Evolutionary conservation across 2,888 invertebrate genomes (phyloP).

Genomic region (Spodoptera littoralis): DNA sequence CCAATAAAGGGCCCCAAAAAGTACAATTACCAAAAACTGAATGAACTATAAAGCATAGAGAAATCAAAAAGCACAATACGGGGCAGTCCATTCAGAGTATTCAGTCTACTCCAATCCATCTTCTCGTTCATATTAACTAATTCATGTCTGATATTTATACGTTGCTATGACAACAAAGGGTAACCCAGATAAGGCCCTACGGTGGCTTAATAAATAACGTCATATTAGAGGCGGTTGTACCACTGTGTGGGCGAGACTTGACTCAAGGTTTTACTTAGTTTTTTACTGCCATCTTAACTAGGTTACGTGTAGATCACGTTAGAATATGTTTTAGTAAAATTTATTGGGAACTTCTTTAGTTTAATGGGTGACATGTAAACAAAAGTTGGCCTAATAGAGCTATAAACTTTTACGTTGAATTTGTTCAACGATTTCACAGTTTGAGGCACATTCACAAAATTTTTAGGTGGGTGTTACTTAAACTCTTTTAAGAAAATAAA

Average conservation of each 20-base stretch:
- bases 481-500: too few species aligned
- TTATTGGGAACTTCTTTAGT: constrained; percentile 36
- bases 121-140: constrained; percentile 73
- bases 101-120: constrained; percentile 66
- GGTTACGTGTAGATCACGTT: constrained; percentile 49
- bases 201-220: constrained; percentile 79
- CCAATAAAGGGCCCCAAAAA: too few species aligned
- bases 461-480: too few species aligned
- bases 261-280: constrained; percentile 49
- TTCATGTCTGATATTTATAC: constrained; percentile 74
- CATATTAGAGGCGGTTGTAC: constrained; percentile 78
- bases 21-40: not conserved
- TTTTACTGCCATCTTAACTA: constrained; percentile 53
- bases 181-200: constrained; percentile 75
- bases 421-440: too few species aligned
- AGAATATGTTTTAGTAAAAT: constrained; percentile 28
- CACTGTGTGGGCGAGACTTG: constrained; percentile 63
- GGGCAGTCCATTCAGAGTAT: constrained; percentile 66
- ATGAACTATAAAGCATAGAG: constrained; percentile 5
- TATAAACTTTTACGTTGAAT: constrained; percentile 4
- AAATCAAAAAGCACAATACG: constrained; percentile 22
- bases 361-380: constrained; percentile 22
- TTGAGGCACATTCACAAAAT: too few species aligned
- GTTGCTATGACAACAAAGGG: constrained; percentile 72
- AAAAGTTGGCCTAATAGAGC: constrained; percentile 6